Evolutionary conservation across 2,888 invertebrate species (phyloP).

Genomic region (Acholoe squamosa): DNA sequence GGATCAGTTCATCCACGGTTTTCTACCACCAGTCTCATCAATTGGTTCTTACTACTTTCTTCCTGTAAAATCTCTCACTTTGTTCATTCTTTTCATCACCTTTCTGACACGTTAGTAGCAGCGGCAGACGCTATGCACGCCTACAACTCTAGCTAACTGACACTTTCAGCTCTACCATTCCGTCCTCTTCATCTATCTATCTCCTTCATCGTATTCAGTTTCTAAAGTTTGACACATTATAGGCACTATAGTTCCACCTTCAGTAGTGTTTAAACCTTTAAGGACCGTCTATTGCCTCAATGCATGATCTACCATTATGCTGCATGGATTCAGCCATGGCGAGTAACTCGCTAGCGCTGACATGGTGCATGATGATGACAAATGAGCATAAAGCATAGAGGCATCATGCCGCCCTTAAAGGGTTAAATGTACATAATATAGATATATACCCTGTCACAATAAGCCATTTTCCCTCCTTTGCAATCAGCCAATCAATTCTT

Average conservation of each 20-base stretch:
- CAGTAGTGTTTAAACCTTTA: background rate
- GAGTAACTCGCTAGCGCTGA: too few species aligned
- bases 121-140: background rate
- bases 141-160: background rate
- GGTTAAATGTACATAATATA: too few species aligned
- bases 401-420: too few species aligned
- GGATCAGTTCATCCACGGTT: background rate
- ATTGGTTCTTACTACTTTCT: background rate
- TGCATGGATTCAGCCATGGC: too few species aligned
- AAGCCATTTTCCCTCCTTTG: too few species aligned
- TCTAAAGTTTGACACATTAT: background rate
- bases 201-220: background rate
- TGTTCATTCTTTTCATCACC: background rate
- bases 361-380: too few species aligned
- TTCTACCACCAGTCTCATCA: background rate
- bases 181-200: background rate
- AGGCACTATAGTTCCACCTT: background rate
- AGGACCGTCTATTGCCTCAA: too few species aligned
- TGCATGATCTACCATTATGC: too few species aligned
- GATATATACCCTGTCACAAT: too few species aligned
- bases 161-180: background rate
- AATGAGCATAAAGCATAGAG: too few species aligned
- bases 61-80: background rate
- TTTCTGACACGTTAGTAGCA: background rate
- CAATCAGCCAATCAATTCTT: conserved; percentile 18